Evolutionary conservation across 2,113 vertebrate genomes (phyloP).

Genomic region (Tylochromis polylepis): DNA sequence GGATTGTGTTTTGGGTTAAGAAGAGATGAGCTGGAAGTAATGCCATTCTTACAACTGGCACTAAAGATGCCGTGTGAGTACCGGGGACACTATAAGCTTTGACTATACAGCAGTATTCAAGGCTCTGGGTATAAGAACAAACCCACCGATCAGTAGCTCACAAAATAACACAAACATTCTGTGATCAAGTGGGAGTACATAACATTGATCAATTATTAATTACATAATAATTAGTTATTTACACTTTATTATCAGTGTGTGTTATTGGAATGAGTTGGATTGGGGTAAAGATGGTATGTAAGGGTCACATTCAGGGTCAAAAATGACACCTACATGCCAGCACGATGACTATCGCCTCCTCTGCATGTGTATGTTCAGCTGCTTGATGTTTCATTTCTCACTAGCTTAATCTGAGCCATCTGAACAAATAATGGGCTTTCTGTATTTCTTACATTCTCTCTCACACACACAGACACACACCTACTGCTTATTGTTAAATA

Average conservation of each 20-base stretch:
- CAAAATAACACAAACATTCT: not conserved
- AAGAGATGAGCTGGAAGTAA: not conserved
- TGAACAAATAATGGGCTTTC: not conserved
- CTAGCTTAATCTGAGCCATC: conserved; percentile 8
- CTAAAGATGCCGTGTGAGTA: not conserved
- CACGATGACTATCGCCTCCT: not conserved
- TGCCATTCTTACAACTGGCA: not conserved
- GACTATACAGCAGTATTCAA: not conserved
- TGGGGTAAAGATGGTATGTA: not conserved
- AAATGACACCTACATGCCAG: not conserved
- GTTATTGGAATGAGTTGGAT: not conserved
- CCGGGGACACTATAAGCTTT: not conserved
- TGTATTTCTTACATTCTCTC: not conserved
- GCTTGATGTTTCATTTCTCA: not conserved
- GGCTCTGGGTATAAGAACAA: not conserved
- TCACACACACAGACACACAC: not conserved
- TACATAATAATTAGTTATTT: not conserved
- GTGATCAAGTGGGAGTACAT: rapidly evolving
- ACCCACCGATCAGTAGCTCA: not conserved
- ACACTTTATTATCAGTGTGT: not conserved
- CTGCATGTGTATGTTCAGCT: not conserved
- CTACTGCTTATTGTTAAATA: not conserved
- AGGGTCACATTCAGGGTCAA: not conserved
- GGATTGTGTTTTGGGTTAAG: not conserved
- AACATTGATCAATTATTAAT: not conserved